Evolutionary conservation across 2,113 vertebrate species (phyloP).

Genomic region (Xiphorhynchus elegans): DNA sequence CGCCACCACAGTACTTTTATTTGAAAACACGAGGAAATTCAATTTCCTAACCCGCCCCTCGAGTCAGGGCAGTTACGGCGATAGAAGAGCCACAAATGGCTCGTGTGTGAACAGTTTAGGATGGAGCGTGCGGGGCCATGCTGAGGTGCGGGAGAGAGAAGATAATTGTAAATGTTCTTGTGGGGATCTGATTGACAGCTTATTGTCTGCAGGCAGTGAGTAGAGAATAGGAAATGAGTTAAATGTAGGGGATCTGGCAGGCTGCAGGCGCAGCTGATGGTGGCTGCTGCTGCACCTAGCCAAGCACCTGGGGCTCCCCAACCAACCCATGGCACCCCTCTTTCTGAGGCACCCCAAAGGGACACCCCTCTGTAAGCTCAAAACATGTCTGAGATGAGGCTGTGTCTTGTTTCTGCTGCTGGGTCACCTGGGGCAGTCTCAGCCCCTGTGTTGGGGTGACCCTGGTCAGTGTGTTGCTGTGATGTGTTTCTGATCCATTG

Average conservation of each 20-base stretch:
- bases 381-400: not conserved
- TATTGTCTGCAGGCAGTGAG: slow-evolving; percentile 51
- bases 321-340: accelerated
- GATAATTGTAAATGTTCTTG: slow-evolving; percentile 41
- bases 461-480: accelerated
- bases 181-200: slow-evolving; percentile 54
- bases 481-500: accelerated
- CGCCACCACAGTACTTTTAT: not conserved
- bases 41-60: not conserved
- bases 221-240: slow-evolving; percentile 23
- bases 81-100: not conserved
- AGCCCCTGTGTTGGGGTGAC: not conserved
- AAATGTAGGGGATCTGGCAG: slow-evolving; percentile 20
- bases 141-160: not conserved
- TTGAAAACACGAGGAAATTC: slow-evolving; percentile 35
- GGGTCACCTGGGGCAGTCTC: not conserved
- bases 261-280: not conserved
- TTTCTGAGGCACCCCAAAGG: not conserved
- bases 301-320: not conserved
- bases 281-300: not conserved
- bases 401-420: not conserved
- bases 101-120: not conserved
- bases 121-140: not conserved
- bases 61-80: not conserved
- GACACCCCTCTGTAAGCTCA: accelerated